phyloP scores from a whole-genome alignment of 2,797 vertebrate genomes.

The Leptodactylus fallax region DNA sequence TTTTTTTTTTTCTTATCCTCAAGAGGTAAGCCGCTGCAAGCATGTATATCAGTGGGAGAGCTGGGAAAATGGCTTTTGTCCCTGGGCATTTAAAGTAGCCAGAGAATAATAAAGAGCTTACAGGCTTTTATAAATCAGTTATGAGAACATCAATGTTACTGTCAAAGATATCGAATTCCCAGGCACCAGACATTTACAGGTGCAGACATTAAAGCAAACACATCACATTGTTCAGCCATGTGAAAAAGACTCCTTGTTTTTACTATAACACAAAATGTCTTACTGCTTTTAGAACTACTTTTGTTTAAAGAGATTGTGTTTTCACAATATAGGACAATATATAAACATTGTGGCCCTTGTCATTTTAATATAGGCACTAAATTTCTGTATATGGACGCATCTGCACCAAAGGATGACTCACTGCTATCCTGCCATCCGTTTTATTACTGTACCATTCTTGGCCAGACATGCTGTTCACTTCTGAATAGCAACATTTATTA shows the following conservation, averaged over 20 bases:
- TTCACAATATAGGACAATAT: slow-evolving; percentile 46
- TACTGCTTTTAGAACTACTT: slow-evolving; percentile 19
- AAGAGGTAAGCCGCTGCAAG: too few species aligned
- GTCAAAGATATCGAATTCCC: not conserved
- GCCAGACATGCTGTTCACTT: slow-evolving; percentile 3
- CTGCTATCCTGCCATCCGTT: not conserved
- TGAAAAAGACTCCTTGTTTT: slow-evolving; percentile 43
- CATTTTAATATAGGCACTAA: slow-evolving; percentile 5
- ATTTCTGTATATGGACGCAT: not conserved
- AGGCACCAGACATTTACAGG: slow-evolving; percentile 11
- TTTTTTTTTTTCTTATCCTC: too few species aligned
- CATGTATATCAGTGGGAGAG: not conserved
- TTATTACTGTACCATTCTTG: slow-evolving; percentile 19
- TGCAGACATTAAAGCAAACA: slow-evolving; percentile 54
- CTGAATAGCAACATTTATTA: not conserved
- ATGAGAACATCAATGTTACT: not conserved
- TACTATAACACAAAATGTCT: slow-evolving; percentile 37
- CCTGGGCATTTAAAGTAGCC: too few species aligned
- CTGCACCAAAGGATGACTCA: too few species aligned
- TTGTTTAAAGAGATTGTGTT: slow-evolving; percentile 27
- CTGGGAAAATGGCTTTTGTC: not conserved
- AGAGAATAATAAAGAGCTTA: too few species aligned
- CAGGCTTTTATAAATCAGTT: not conserved
- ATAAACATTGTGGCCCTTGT: slow-evolving; percentile 13
- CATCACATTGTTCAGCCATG: slow-evolving; percentile 37